A percentile compares a stretch with the other conserved stretches of the same genome.
phyloP scores from a whole-genome alignment of 2,113 vertebrate species.

The Entelurus aequoreus region DNA sequence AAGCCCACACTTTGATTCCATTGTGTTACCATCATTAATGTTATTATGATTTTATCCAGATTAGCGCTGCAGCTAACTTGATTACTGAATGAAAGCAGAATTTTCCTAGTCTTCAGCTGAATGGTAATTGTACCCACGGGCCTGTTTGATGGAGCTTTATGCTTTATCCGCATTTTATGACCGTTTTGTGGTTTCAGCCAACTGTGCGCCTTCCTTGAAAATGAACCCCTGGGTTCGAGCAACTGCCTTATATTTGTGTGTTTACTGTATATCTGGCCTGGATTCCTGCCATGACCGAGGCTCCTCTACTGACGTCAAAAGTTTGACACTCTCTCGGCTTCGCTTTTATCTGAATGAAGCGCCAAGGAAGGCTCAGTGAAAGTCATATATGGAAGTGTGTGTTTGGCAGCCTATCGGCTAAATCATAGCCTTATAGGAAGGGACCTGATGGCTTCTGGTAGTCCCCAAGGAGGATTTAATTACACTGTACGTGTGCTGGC shows the following conservation, averaged over 20 bases:
- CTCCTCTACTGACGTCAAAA: constrained; percentile 42
- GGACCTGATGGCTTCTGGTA: not conserved
- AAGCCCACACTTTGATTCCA: no score
- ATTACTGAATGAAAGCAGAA: constrained; percentile 31
- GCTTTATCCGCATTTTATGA: constrained; percentile 53
- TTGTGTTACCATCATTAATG: no score
- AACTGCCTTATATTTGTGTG: constrained; percentile 43
- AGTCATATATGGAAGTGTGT: no score
- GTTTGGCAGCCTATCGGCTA: no score
- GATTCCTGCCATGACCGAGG: constrained; percentile 31
- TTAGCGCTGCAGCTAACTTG: constrained; percentile 25
- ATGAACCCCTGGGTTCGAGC: constrained; percentile 38
- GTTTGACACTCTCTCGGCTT: constrained; percentile 33
- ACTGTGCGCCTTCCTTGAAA: constrained; percentile 40
- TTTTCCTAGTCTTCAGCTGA: constrained; percentile 46
- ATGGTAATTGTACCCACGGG: constrained; percentile 50
- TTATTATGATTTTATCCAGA: not conserved
- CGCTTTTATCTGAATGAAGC: no score
- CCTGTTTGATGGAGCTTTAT: constrained; percentile 54
- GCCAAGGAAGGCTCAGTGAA: no score
- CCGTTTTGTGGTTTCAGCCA: constrained; percentile 51
- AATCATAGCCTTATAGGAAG: not conserved
- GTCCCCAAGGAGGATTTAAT: not conserved
- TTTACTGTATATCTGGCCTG: constrained; percentile 37
- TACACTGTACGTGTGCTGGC: not conserved